Conservation (phyloP, 2,113 vertebrate species). For the Atlantisia rogersi region DNA sequence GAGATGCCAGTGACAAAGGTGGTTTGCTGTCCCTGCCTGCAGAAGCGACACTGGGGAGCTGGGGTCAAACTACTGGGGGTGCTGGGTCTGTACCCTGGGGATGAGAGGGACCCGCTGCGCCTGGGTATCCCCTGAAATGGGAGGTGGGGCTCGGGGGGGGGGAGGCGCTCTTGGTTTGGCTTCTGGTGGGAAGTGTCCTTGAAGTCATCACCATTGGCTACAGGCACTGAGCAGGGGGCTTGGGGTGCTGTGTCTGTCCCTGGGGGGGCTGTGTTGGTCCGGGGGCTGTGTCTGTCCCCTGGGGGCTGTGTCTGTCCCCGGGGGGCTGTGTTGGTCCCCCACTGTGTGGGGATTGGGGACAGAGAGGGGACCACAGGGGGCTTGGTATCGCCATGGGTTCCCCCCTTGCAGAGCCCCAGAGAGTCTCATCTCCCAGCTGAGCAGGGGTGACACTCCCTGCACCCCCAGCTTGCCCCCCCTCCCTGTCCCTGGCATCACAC, state of each 20-base stretch:
- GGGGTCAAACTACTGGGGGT: not conserved
- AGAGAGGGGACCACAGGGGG: not conserved
- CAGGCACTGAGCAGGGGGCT: not conserved
- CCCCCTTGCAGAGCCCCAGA: not conserved
- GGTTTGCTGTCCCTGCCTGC: fast-evolving
- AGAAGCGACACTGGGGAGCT: not conserved
- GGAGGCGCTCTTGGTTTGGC: not conserved
- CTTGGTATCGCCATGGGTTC: not conserved
- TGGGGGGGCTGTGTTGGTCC: fast-evolving
- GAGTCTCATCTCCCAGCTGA: not conserved
- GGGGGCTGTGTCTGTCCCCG: fast-evolving
- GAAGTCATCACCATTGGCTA: not conserved
- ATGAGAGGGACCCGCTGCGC: fast-evolving
- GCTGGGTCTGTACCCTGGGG: not conserved
- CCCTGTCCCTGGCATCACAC: not conserved
- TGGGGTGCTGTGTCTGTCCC: fast-evolving
- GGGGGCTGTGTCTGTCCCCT: not conserved
- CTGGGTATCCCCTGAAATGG: not conserved
- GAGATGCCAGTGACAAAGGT: fast-evolving
- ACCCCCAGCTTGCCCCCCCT: not conserved
- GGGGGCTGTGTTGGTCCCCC: not conserved
- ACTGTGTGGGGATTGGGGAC: not conserved
- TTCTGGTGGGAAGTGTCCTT: not conserved
- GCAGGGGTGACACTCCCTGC: not conserved
- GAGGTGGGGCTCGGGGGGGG: not conserved